Evolutionary conservation across 2,113 vertebrate genomes (phyloP).

Genomic region (Phalacrocorax aristotelis): DNA sequence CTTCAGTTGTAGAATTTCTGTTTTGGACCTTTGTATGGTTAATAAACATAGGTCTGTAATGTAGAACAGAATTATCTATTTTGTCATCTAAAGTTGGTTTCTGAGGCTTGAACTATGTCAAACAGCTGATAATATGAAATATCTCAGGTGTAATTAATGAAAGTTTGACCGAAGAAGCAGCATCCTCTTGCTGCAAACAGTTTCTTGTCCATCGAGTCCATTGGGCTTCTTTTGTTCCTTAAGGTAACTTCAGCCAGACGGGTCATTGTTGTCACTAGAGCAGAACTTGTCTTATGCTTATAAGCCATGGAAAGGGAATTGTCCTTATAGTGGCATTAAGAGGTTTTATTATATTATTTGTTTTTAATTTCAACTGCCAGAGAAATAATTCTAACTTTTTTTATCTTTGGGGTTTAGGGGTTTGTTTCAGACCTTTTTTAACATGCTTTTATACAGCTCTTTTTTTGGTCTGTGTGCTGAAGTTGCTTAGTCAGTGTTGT

Average conservation of each 20-base stretch:
- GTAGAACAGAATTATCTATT: neutral
- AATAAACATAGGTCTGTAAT: neutral
- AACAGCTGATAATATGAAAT: neutral
- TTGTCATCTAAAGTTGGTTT: neutral
- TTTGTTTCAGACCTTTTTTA: neutral
- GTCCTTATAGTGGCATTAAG: neutral
- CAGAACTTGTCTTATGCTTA: neutral
- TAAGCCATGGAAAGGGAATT: neutral
- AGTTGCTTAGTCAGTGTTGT: neutral
- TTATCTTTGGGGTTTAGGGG: neutral
- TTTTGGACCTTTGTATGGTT: neutral
- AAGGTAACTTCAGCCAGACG: neutral
- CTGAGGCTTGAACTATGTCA: neutral
- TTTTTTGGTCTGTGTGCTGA: neutral
- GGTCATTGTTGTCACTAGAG: neutral
- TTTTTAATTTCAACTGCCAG: neutral
- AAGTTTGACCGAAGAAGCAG: neutral
- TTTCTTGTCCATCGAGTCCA: neutral
- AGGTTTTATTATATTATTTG: neutral
- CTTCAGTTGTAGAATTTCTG: neutral
- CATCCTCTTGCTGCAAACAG: neutral
- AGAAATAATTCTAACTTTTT: neutral
- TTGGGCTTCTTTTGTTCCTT: neutral
- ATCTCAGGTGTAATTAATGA: accelerated
- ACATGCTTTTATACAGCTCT: neutral